Base-by-base conservation (phyloP, 2,797 vertebrate species). In the Microchirus variegatus region DNA sequence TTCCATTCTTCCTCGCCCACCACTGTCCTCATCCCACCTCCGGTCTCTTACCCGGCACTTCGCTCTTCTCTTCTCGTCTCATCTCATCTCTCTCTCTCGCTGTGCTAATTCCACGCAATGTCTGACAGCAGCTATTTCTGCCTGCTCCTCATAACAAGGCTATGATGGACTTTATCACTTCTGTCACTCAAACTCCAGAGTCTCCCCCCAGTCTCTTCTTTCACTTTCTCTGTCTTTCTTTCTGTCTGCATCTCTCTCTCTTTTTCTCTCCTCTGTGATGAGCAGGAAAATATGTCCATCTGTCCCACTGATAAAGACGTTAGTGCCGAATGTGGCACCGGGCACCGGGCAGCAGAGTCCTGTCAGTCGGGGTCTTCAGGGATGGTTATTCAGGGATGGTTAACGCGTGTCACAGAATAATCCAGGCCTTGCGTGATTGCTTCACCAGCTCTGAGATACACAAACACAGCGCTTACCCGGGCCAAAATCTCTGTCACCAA, bases 161-260 rank as follows among this genome's bases (percentile, higher is more conserved):
- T 67, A 81, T 84, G 87, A 92, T 91, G 86, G 76, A 73, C 84
- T 78, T 88, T 90, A 91, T 92, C 91, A 68, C 53, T 63, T 15
- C 79, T 82, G 86, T 86, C 91, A 87, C 65, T 92, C 87, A 85
- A 62, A 53, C 57, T 81, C 70, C 59, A 67, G 75, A 88, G 86
- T 31, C 31, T 31, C 87, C 84, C 81, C 80, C n/a, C n/a, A n/a
- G n/a, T n/a, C n/a, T n/a, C n/a, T n/a, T n/a, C n/a, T n/a, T n/a
- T n/a, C n/a, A n/a, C n/a, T n/a, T 42, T 42, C 13, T 42, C 63
- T 44, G 42, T 60, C 75, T 60, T 46, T 75, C 68, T 68, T 38
- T 72, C 57, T 71, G 15, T 60, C 63, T 69, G 51, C 49, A 7
- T 14, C 17, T n/a, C 13, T 5, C 47, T 26, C 4, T 9, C 46